Evolutionary conservation across 2,888 invertebrate genomes (phyloP), one percentile per base, ranked within the genome.

Genomic region (Neoitamus cyanurus): DNA sequence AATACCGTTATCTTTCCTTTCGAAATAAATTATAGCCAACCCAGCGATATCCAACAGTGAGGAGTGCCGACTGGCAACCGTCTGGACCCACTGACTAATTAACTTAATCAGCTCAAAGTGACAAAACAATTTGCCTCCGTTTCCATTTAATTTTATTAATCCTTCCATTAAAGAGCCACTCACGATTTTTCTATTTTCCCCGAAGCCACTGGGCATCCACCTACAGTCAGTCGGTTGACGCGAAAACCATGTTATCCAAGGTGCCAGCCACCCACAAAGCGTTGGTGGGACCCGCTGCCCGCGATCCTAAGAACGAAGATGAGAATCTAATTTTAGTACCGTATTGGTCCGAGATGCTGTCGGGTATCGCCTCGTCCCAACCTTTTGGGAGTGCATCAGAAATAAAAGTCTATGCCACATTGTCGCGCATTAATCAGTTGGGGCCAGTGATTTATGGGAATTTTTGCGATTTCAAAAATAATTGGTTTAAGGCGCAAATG

Each of bases 391-490:
- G 58, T 58, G 58, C 58, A 58, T 58, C 58, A 58, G 3, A 31
- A 80, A 68, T 20, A 68, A 80, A 80, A 80, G n/a, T 80, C 20
- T 34, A 20, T 25, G 9, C 34, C 68, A 31, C 31, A 58, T 80
- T 80, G 28, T 80, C 68, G 31, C 30, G 13, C 80, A 68, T 58
- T 80, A 58, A 58, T 58, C 37, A 77, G 77, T 28, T 30, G 15
- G 28, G 31, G 36, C 34, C 42, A 15, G 48, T 80, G 34, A 80
- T 58, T 34, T 25, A 68, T 48, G 80, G 80, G 36, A 80, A 80
- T 58, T 58, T 80, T 80, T 68, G 48, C 68, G 80, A 58, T 80
- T 68, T 77, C 28, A 46, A 46, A 77, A 42, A 77, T 58, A 80
- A 58, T 34, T 30, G 28, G 30, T 15, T 31, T 34, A 15, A 58